Base-by-base conservation (phyloP, 1,140 invertebrate genomes). In the Periplaneta americana region DNA sequence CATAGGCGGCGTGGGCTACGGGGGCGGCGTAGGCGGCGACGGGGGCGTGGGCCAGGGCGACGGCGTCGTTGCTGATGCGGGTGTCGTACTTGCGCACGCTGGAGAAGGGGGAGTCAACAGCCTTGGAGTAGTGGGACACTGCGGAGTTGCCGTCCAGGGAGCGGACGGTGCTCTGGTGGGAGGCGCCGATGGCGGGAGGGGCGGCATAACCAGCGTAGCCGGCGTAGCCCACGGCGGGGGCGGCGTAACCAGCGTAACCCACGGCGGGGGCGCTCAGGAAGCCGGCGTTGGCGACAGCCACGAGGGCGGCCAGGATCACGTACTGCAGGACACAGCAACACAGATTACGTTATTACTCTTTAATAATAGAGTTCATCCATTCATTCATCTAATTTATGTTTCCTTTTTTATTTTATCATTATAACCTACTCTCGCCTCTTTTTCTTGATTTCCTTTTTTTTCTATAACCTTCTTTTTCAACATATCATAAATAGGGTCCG, bases 221-320 rank as follows among this genome's bases (percentile, higher is more conserved):
- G 35, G 74, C 78, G 82, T 82, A 39, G 17, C 76, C 83, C 22
- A 11, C 39, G 3, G 34, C 28, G 66, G 82, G 74, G 75, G 79
- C 79, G 74, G 79, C 79, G 74, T 75, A 79, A 28, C 34, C 35
- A 34, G 78, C 74, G 34, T 75, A 34, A 33, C 80, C 79, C 39
- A 34, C 79, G 33, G 84, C 84, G 9, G 87, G 84, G 34, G 83
- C 82, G 33, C 81, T 83, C 33, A 88, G 77, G 48, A 81, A 79
- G n/a, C 88, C 88, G 35, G 88, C 88, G 11, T 87, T 86, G 84
- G 84, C 85, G 18, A 85, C 84, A 2, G 88, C 88, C 81, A 89
- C 74, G 22, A 85, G 83, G 82, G 89, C 90, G 57, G 85, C 87
- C 39, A 91, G 81, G 32, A 91, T 82, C 80, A 89, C 82, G 75